Conservation (phyloP, 2,113 vertebrate species). For the Daubentonia madagascariensis region DNA sequence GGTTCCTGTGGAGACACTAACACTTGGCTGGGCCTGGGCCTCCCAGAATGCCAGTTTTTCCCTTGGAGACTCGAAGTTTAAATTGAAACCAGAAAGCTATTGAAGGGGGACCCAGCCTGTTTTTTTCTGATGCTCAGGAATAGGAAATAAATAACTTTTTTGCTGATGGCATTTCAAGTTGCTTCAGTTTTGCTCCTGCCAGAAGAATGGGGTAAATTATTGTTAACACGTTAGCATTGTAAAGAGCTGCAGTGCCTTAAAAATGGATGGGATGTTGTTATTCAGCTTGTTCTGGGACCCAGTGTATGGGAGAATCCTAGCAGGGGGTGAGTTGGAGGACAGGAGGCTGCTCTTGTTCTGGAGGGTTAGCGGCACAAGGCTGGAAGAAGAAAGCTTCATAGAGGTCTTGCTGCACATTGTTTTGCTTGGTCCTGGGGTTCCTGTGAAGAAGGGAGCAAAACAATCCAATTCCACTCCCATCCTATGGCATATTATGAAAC, state of each 20-base stretch:
- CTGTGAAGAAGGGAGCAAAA: not conserved
- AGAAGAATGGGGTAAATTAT: conserved; percentile 78
- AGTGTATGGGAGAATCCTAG: conserved; percentile 27
- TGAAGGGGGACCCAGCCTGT: conserved; percentile 81
- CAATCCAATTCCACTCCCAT: not conserved
- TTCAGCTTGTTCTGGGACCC: conserved; percentile 51
- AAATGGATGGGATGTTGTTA: conserved; percentile 44
- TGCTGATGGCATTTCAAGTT: conserved; percentile 85
- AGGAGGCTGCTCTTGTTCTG: conserved; percentile 63
- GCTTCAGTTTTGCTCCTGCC: conserved; percentile 76
- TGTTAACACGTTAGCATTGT: conserved; percentile 83
- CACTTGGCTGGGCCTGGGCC: conserved; percentile 65
- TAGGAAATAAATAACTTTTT: conserved; percentile 83
- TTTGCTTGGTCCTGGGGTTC: not conserved
- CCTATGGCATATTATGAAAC: not conserved
- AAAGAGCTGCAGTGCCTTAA: conserved; percentile 67
- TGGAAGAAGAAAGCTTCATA: not conserved
- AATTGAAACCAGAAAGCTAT: conserved; percentile 88
- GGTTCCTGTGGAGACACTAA: conserved; percentile 61
- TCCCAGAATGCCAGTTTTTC: conserved; percentile 74
- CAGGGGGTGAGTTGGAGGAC: not conserved
- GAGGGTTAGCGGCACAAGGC: conserved; percentile 4
- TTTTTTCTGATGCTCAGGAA: conserved; percentile 83
- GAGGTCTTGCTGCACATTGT: not conserved
- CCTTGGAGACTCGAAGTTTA: conserved; percentile 80